These are phyloP conservation scores for Callyntrura sp. DNA, from an alignment of 2,888 invertebrate genomes.

Conservation along the genomic window DNA sequence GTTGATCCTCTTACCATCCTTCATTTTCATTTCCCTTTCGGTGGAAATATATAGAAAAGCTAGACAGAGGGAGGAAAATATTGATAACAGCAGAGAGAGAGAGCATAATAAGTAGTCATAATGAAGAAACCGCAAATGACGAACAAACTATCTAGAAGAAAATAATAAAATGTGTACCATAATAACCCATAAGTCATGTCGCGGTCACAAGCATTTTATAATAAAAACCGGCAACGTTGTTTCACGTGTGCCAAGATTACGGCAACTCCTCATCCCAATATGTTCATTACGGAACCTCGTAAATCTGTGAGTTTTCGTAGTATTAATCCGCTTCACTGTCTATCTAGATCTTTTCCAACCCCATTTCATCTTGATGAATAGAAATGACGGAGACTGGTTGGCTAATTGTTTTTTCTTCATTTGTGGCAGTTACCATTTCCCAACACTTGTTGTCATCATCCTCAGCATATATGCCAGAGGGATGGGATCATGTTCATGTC, in stretches of 20 bases:
- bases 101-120: too few relatives aligned
- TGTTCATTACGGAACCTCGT: constrained; percentile 25
- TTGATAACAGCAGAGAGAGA: constrained; percentile 27
- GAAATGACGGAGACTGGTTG: background rate
- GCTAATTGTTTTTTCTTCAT: too few relatives aligned
- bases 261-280: constrained; percentile 55
- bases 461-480: too few relatives aligned
- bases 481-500: constrained; percentile 29
- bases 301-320: too few relatives aligned
- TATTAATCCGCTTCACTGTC: background rate
- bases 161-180: constrained; percentile 3
- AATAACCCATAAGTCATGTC: background rate
- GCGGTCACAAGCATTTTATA: background rate
- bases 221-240: too few relatives aligned
- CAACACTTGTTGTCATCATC: too few relatives aligned
- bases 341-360: background rate
- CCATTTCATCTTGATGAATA: background rate
- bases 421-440: constrained; percentile 3
- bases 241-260: constrained; percentile 12
- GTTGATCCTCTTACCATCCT: background rate
- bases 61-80: background rate
- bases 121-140: constrained; percentile 57
- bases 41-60: too few relatives aligned
- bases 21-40: constrained; percentile 13
- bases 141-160: background rate